Conservation (phyloP, 64 coral and sea anemone genomes). For the Exaiptasia diaphana region DNA sequence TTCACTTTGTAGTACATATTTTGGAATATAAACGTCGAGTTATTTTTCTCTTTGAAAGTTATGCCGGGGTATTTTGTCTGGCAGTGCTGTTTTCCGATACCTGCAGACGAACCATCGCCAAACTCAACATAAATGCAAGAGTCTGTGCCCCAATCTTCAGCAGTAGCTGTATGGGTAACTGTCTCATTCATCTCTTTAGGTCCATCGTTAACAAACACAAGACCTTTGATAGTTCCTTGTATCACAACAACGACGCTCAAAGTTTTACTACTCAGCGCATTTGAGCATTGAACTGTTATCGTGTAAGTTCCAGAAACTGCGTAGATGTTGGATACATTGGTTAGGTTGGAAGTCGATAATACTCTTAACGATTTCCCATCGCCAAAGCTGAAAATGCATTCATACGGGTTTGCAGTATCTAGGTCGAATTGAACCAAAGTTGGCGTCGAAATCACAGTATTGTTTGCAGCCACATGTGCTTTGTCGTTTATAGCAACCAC, state of each 20-base stretch:
- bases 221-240: constrained; percentile 1
- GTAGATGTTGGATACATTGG: neutral
- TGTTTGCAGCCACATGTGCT: neutral
- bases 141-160: neutral
- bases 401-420: constrained; percentile 2
- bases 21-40: neutral
- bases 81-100: constrained; percentile 1
- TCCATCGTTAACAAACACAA: neutral
- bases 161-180: neutral
- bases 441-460: neutral
- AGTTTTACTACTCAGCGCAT: neutral
- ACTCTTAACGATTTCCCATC: constrained; percentile 5
- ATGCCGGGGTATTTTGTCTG: neutral
- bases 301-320: neutral
- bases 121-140: neutral
- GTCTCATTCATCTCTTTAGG: constrained; percentile 31
- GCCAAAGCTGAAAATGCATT: constrained; percentile 6
- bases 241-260: neutral
- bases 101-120: neutral
- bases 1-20: constrained; percentile 7
- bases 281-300: neutral
- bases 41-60: neutral
- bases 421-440: neutral
- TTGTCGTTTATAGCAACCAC: constrained; percentile 2
- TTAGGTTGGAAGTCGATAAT: neutral